phyloP scores from a whole-genome alignment of 1,140 invertebrate genomes.

The Drosophila kepulauana region DNA sequence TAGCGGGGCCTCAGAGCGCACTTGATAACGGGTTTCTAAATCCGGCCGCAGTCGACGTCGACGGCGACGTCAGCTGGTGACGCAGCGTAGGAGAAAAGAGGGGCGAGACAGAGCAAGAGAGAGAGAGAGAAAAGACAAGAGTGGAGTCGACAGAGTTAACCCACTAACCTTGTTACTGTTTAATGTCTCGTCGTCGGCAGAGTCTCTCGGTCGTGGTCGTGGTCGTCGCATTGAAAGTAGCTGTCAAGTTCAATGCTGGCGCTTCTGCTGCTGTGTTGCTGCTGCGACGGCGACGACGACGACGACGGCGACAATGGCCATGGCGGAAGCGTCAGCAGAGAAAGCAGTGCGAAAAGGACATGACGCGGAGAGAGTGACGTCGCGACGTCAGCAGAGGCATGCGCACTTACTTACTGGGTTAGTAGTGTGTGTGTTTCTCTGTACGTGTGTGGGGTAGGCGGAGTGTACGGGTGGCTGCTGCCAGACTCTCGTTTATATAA shows the following conservation, averaged over 20 bases:
- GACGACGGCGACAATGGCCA: conserved; percentile 14
- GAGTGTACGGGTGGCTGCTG: conserved; percentile 11
- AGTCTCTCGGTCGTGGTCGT: not conserved
- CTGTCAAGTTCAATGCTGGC: conserved; percentile 76
- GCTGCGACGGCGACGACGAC: not conserved
- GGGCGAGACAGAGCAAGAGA: no score
- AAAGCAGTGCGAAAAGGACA: conserved; percentile 60
- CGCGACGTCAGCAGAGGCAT: conserved; percentile 53
- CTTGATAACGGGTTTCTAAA: conserved; percentile 65
- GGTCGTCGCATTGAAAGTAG: conserved; percentile 52
- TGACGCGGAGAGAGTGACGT: conserved; percentile 42
- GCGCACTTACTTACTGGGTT: conserved; percentile 68
- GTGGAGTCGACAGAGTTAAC: conserved; percentile 59
- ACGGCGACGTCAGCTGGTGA: conserved; percentile 6
- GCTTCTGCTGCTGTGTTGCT: not conserved
- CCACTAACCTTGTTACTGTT: conserved; percentile 77
- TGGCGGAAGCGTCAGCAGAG: conserved; percentile 46
- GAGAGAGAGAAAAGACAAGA: no score
- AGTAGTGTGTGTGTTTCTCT: conserved; percentile 29
- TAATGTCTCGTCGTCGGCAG: not conserved
- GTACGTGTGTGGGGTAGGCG: not conserved
- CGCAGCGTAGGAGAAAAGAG: conserved; percentile 34
- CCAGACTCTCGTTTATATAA: conserved; percentile 69
- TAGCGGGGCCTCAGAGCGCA: conserved; percentile 9
- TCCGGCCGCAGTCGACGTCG: conserved; percentile 57